Evolutionary conservation across 2,113 vertebrate species (phyloP).

Genomic region (Marmota flaviventris): DNA sequence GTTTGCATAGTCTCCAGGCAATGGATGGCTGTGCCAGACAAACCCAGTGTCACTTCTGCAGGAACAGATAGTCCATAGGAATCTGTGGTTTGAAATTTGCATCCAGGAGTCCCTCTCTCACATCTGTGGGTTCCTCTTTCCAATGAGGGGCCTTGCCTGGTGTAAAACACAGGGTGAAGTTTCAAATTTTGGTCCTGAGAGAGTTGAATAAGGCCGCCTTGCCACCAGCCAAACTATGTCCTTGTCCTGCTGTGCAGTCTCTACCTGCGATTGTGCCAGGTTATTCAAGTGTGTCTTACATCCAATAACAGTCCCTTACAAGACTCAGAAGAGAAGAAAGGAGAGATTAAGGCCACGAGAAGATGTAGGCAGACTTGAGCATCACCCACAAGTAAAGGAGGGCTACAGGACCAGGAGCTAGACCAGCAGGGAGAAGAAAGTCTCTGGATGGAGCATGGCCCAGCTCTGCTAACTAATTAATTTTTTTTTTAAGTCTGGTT

Average conservation of each 20-base stretch:
- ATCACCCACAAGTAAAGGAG: not conserved
- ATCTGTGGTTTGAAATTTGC: not conserved
- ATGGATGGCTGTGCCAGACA: not conserved
- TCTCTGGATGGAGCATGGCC: no score
- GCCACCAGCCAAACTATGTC: not conserved
- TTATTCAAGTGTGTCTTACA: not conserved
- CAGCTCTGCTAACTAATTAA: not conserved
- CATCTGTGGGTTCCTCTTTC: not conserved
- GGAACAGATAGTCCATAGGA: not conserved
- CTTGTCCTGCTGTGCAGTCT: not conserved
- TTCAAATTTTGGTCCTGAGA: not conserved
- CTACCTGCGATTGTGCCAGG: not conserved
- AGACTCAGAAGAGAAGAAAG: not conserved
- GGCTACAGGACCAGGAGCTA: not conserved
- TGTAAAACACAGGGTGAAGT: not conserved
- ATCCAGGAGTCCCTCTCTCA: no score
- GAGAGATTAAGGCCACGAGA: no score
- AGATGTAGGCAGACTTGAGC: not conserved
- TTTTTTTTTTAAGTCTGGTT: no score
- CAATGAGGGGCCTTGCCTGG: not conserved
- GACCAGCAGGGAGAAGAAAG: no score
- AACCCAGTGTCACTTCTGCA: not conserved
- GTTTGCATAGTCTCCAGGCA: not conserved
- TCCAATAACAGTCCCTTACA: not conserved
- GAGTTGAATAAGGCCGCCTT: not conserved